Evolutionary conservation across 1,140 invertebrate species (phyloP).

Genomic region (Aporrectodea caliginosa): DNA sequence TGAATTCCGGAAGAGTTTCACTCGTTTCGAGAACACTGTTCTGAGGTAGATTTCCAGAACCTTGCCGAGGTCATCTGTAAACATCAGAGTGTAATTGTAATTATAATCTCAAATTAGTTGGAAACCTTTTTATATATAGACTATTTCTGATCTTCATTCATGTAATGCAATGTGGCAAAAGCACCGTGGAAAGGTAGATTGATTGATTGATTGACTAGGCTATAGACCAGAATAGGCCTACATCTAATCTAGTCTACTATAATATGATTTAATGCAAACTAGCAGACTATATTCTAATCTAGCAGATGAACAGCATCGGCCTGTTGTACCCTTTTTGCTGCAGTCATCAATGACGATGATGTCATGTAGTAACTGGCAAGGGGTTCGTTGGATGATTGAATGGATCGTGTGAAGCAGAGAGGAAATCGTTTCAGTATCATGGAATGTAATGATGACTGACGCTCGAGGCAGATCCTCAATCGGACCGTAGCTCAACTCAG

Average conservation of each 20-base stretch:
- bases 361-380: constrained; percentile 66
- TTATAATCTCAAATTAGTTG: no score
- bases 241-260: no score
- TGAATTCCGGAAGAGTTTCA: constrained; percentile 5
- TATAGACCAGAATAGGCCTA: no score
- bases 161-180: no score
- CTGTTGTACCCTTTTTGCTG: constrained; percentile 36
- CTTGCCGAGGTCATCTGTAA: neutral
- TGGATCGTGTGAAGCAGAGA: constrained; percentile 76
- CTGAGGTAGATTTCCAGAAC: constrained; percentile 12
- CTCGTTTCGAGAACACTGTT: constrained; percentile 1
- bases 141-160: no score
- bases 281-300: no score
- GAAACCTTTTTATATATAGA: no score
- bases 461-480: constrained; percentile 67
- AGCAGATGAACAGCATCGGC: no score
- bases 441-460: constrained; percentile 95
- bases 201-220: no score
- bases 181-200: no score
- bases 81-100: no score
- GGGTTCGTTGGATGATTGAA: constrained; percentile 74
- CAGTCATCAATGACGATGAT: constrained; percentile 36
- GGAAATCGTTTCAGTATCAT: constrained; percentile 74
- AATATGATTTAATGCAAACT: no score
- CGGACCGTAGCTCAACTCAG: neutral